A percentile compares a stretch with the other conserved stretches of the same genome.
Evolutionary conservation across 2,113 vertebrate genomes (phyloP).

Genomic region (Neomonachus schauinslandi): DNA sequence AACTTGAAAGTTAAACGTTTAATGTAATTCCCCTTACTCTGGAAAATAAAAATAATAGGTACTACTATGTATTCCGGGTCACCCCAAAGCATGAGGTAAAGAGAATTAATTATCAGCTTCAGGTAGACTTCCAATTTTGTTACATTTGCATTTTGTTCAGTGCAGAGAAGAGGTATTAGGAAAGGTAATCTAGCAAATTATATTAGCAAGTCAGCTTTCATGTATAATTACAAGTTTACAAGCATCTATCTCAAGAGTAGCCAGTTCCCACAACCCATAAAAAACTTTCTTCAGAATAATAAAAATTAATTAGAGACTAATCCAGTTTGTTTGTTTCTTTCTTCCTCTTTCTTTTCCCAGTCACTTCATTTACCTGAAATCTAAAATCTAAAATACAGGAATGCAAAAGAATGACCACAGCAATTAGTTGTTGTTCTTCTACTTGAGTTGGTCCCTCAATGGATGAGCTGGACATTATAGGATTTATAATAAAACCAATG

Average conservation of each 20-base stretch:
- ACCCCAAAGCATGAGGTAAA: background rate
- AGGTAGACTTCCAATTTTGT: background rate
- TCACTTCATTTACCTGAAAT: background rate
- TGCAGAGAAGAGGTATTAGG: background rate
- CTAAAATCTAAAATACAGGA: background rate
- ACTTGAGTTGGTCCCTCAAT: conserved; percentile 8
- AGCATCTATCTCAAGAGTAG: background rate
- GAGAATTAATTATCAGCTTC: background rate
- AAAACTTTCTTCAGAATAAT: conserved; percentile 14
- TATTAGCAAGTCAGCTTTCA: background rate
- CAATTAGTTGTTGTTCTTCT: background rate
- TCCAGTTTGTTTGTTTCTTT: background rate
- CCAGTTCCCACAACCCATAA: conserved; percentile 10
- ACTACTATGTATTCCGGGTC: background rate
- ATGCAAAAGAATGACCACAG: background rate
- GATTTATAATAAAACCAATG: background rate
- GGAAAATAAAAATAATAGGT: background rate
- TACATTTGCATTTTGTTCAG: background rate
- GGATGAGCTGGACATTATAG: background rate
- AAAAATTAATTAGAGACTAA: conserved; percentile 8
- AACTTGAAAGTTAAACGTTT: background rate
- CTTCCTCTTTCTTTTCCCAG: background rate
- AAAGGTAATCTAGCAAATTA: background rate
- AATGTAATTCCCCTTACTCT: background rate
- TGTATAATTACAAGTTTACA: background rate